A percentile compares a stretch with the other conserved stretches of the same genome.
Conservation (phyloP, 2,113 vertebrate genomes). For the Cyrtonyx montezumae region DNA sequence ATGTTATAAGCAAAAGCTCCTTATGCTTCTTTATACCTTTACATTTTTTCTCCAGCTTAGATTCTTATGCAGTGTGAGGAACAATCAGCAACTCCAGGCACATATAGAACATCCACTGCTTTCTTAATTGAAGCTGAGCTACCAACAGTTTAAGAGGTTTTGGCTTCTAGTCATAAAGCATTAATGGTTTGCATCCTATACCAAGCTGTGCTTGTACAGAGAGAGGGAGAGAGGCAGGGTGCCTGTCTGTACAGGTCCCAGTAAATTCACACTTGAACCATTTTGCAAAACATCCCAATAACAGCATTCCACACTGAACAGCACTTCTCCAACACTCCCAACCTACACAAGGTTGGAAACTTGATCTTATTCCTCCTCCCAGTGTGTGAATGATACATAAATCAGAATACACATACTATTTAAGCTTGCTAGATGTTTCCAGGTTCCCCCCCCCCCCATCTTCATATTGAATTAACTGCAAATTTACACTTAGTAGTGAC, state of each 20-base stretch:
- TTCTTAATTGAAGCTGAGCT: background rate
- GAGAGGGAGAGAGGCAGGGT: background rate
- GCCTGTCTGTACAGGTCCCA: background rate
- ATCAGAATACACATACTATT: background rate
- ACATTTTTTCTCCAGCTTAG: background rate
- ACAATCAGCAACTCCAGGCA: background rate
- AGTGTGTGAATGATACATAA: background rate
- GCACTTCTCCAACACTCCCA: background rate
- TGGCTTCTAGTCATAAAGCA: background rate
- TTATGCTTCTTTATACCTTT: background rate
- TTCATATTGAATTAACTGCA: background rate
- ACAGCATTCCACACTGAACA: background rate
- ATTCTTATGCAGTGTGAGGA: background rate
- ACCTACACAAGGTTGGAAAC: background rate
- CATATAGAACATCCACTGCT: background rate
- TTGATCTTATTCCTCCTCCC: background rate
- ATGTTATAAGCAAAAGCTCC: background rate
- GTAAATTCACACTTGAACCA: background rate
- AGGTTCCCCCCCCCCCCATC: background rate
- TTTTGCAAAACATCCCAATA: background rate
- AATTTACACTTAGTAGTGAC: background rate
- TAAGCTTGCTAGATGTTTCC: background rate
- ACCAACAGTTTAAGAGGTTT: background rate
- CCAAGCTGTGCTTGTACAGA: background rate
- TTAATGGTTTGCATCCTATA: fast-evolving